These are phyloP conservation scores for Baccha elongata DNA, from an alignment of 2,888 invertebrate genomes.

Conservation along the genomic window DNA sequence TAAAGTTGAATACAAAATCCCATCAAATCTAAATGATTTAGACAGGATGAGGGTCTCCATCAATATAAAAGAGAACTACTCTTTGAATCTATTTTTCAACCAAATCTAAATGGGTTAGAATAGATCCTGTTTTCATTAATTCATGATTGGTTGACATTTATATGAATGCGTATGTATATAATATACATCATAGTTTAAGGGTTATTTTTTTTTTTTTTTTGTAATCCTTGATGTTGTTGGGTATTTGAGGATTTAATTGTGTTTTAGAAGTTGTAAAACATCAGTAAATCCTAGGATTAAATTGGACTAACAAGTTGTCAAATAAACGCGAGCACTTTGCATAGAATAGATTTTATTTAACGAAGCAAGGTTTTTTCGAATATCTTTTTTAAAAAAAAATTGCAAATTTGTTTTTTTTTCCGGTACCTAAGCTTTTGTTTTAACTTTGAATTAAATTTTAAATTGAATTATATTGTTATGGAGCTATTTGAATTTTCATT, in stretches of 20 bases:
- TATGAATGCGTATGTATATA: no score
- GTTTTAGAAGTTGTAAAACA: constrained; percentile 27
- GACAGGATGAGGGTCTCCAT: not conserved
- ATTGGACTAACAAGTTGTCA: not conserved
- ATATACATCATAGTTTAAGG: no score
- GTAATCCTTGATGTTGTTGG: constrained; percentile 23
- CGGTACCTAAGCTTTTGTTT: no score
- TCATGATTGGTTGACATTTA: constrained; percentile 20
- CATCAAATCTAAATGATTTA: constrained; percentile 32
- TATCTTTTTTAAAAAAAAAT: no score
- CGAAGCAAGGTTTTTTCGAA: no score
- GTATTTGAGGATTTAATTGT: constrained; percentile 7
- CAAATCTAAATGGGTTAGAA: constrained; percentile 5
- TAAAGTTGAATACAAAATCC: not conserved
- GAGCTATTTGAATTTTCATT: no score
- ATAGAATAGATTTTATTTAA: not conserved
- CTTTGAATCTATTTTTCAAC: constrained; percentile 34
- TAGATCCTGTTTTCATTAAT: constrained; percentile 4
- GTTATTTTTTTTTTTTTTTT: constrained; percentile 5
- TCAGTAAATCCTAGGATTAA: constrained; percentile 4
- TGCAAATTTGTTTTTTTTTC: no score
- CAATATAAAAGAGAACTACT: not conserved
- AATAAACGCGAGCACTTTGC: not conserved
- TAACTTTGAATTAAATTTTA: no score
- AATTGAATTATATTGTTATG: no score